Base-by-base conservation (phyloP, 1,140 invertebrate genomes). In the Chlorops oryzae region DNA sequence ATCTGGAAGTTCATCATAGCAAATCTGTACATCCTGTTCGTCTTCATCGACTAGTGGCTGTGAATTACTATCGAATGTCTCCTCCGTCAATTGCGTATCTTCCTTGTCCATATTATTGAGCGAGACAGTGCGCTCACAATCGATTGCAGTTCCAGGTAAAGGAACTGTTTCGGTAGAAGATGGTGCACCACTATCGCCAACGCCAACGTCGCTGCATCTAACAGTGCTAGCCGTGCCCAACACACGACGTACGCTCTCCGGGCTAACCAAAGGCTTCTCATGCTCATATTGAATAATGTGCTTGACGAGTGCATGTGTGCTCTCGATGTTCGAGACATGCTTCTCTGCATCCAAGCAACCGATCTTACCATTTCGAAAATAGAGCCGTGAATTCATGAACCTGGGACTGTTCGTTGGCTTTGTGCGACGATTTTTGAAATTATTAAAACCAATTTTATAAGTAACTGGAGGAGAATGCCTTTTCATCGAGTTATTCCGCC, bases 371-470 rank as follows among this genome's bases (percentile, higher is more conserved):
- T 72, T 72, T 4, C 65, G 58, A 25, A 72, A 72, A 43, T 69
- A 70, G 3, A 72, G 44, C 7, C 58, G 55, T n/a, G 70, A 71
- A 32, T 70, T 59, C 12, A 61, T 59, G 48, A 66, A 65, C 3
- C 63, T 45, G 0, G 68, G 68, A 51, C 68, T 70, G 17, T 55
- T 51, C 3, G 47, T 22, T 0, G 58, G 57, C 18, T 66, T 66
- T 27, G 59, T 59, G 3, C 61, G 54, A 6, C 59, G 56, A 28
- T 3, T 55, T 42, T 66, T 69, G 34, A 60, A 66, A 24, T 62
- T 59, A 34, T 70, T 69, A n/a, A n/a, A n/a, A n/a, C n/a, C n/a
- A 12, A 71, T 66, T 40, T 71, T 71, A 37, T 61, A 71, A n/a
- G 58, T 68, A 2, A 63, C 52, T 10, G 50, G 51, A 6, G 35